Conservation (phyloP, 2,888 invertebrate species). For the Dryobotodes eremita region DNA sequence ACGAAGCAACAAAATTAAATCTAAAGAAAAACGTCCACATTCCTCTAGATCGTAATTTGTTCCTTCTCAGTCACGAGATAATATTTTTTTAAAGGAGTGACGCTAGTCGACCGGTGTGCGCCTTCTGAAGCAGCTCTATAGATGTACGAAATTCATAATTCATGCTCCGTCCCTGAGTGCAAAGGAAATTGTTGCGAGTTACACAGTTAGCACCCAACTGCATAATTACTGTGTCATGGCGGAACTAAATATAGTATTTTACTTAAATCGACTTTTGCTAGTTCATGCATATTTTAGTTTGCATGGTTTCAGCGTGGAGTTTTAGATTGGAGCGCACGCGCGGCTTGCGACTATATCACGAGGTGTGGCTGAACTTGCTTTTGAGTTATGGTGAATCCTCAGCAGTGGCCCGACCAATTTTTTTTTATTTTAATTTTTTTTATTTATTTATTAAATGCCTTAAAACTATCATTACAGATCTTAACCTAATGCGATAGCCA, state of each 20-base stretch:
- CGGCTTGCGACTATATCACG: background rate
- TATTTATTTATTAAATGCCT: too few relatives aligned
- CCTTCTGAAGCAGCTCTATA: conserved; percentile 9
- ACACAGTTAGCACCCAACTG: conserved; percentile 37
- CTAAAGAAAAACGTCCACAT: too few relatives aligned
- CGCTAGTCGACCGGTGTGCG: too few relatives aligned
- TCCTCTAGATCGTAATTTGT: too few relatives aligned
- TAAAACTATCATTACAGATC: too few relatives aligned
- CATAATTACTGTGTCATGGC: conserved; percentile 53
- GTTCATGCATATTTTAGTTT: conserved; percentile 42
- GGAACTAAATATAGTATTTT: conserved; percentile 39
- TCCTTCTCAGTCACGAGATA: too few relatives aligned
- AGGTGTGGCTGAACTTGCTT: conserved; percentile 9
- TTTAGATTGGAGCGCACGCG: conserved; percentile 41
- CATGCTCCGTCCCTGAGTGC: conserved; percentile 17
- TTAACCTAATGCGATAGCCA: too few relatives aligned
- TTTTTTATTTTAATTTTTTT: too few relatives aligned
- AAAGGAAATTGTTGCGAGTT: conserved; percentile 46
- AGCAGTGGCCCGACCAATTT: too few relatives aligned
- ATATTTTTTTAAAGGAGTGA: too few relatives aligned
- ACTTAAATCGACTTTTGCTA: conserved; percentile 43
- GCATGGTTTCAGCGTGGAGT: conserved; percentile 12
- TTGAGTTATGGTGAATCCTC: conserved; percentile 3
- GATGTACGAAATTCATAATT: conserved; percentile 47
- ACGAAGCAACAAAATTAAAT: too few relatives aligned